These are phyloP conservation scores for Habroteleia sp. DNA, from an alignment of 2,888 invertebrate species.

Conservation along the genomic window DNA sequence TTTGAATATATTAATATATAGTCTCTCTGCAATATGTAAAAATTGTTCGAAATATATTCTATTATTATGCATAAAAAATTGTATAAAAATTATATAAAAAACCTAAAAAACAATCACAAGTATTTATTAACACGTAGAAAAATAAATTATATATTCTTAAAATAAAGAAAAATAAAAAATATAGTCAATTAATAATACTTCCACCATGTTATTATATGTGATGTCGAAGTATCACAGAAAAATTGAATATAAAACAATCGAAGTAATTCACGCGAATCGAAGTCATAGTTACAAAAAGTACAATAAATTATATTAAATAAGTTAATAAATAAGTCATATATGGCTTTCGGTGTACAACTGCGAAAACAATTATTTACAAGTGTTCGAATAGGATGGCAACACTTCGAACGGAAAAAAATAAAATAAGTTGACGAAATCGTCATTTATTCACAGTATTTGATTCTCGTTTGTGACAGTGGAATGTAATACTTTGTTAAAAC, in stretches of 20 bases:
- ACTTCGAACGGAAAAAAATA: constrained; percentile 14
- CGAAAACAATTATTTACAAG: constrained; percentile 54
- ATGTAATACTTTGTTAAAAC: constrained; percentile 50
- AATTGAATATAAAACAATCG: constrained; percentile 30
- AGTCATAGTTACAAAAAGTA: constrained; percentile 39
- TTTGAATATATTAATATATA: too few relatives aligned
- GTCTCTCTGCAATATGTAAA: too few relatives aligned
- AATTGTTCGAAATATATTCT: constrained; percentile 19
- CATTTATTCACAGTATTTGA: constrained; percentile 30
- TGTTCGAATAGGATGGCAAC: constrained; percentile 7
- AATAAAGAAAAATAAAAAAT: too few relatives aligned
- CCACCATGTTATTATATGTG: constrained; percentile 33
- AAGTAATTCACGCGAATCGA: constrained; percentile 13
- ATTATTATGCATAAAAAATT: too few relatives aligned
- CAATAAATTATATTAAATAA: constrained; percentile 57
- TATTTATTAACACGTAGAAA: too few relatives aligned
- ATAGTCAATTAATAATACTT: too few relatives aligned
- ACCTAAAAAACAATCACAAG: too few relatives aligned
- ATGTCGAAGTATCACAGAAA: constrained; percentile 49
- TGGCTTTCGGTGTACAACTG: constrained; percentile 25
- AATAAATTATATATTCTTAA: background rate
- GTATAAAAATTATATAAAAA: too few relatives aligned
- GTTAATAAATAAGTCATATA: constrained; percentile 50
- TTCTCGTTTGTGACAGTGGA: constrained; percentile 50
- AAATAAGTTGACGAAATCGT: constrained; percentile 2